Evolutionary conservation across 2,888 invertebrate genomes (phyloP).

Genomic region (Spialia ferax): DNA sequence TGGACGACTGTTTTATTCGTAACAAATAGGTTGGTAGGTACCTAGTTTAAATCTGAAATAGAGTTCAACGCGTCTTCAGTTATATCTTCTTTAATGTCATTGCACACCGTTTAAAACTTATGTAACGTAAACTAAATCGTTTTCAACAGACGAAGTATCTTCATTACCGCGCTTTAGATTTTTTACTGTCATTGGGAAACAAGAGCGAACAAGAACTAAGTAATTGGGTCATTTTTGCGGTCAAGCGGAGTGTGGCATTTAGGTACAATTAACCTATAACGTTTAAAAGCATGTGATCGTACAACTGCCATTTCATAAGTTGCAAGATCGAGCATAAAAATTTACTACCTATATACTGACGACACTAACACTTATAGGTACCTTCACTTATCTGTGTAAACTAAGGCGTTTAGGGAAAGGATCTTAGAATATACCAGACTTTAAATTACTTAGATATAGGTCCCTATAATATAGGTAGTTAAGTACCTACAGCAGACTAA

Average conservation of each 20-base stretch:
- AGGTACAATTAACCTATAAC: conserved; percentile 44
- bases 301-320: conserved; percentile 31
- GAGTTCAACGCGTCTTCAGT: background rate
- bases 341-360: no score
- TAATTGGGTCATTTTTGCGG: conserved; percentile 53
- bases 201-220: conserved; percentile 45
- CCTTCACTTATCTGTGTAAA: no score
- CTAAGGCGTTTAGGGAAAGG: no score
- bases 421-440: no score
- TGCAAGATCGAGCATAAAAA: background rate
- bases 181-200: conserved; percentile 53
- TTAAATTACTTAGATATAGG: no score
- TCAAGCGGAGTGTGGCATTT: conserved; percentile 48
- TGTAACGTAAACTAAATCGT: background rate
- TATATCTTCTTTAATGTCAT: background rate
- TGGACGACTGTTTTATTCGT: no score
- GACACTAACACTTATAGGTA: no score
- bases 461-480: no score
- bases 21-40: background rate
- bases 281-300: background rate
- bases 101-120: background rate
- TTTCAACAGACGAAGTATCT: conserved; percentile 1
- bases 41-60: background rate
- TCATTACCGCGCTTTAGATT: conserved; percentile 14
- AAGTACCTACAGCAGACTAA: no score